Evolutionary conservation across 2,113 vertebrate species (phyloP).

Genomic region (Puma concolor): DNA sequence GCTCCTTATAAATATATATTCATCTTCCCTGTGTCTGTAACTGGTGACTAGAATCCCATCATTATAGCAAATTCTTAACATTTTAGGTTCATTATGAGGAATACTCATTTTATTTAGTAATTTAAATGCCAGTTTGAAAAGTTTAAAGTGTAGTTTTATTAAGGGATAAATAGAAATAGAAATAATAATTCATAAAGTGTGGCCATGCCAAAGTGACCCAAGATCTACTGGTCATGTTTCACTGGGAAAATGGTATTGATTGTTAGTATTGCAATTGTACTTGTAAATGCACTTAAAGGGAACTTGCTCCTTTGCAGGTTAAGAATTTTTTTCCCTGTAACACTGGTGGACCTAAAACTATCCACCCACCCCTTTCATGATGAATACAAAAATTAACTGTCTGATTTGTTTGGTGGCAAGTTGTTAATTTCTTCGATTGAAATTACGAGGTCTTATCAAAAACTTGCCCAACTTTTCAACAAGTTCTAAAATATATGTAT

Average conservation of each 20-base stretch:
- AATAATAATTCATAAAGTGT: conserved; percentile 10
- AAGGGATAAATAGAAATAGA: not conserved
- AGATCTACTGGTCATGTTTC: not conserved
- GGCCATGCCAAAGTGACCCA: not conserved
- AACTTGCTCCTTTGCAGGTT: not conserved
- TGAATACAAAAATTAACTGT: not conserved
- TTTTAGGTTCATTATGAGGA: conserved; percentile 24
- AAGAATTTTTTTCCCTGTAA: conserved; percentile 23
- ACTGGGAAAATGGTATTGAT: not conserved
- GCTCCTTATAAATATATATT: not conserved
- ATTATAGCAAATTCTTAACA: not conserved
- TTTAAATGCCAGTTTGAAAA: conserved; percentile 8
- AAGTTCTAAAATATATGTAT: not conserved
- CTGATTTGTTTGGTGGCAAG: not conserved
- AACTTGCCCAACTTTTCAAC: not conserved
- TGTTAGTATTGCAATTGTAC: not conserved
- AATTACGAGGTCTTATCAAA: not conserved
- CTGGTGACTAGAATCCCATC: not conserved
- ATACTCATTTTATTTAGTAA: not conserved
- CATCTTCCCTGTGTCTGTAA: not conserved
- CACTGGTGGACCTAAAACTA: not conserved
- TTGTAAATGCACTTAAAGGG: conserved; percentile 5
- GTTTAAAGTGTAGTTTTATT: conserved; percentile 35
- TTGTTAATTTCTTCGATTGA: not conserved
- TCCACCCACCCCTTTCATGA: not conserved